phyloP scores from a whole-genome alignment of 2,888 invertebrate genomes.

The Calliphora vomitoria region DNA sequence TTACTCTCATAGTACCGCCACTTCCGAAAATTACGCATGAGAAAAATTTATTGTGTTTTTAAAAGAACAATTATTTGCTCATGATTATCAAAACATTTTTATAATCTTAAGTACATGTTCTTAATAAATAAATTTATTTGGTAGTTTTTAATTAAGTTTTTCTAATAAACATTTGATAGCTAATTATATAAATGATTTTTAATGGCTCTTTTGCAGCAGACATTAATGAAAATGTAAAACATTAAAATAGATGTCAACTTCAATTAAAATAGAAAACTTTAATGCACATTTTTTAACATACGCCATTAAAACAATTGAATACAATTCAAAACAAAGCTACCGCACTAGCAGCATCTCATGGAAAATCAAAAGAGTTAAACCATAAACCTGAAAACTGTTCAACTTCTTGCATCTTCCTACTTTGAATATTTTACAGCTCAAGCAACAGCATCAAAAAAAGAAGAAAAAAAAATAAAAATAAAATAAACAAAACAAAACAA shows the following conservation, averaged over 20 bases:
- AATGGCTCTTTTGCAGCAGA: not conserved
- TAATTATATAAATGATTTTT: not conserved
- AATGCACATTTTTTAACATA: not conserved
- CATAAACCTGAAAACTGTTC: slow-evolving; percentile 43
- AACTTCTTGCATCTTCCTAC: slow-evolving; percentile 26
- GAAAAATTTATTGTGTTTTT: too few species aligned
- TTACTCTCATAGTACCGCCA: too few species aligned
- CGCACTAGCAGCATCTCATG: slow-evolving; percentile 9
- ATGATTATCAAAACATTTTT: too few species aligned
- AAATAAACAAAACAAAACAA: slow-evolving; percentile 21
- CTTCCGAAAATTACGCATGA: too few species aligned
- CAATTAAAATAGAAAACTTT: not conserved
- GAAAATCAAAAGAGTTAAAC: slow-evolving; percentile 47
- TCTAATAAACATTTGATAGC: not conserved
- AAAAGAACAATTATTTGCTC: too few species aligned
- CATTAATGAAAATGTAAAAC: not conserved
- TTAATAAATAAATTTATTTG: not conserved
- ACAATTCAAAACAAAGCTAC: slow-evolving; percentile 16
- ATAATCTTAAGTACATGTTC: not conserved
- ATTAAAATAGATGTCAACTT: not conserved
- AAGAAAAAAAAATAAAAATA: not conserved
- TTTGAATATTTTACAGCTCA: not conserved
- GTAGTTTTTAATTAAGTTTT: not conserved
- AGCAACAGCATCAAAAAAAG: too few species aligned
- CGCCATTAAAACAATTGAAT: not conserved